A percentile compares a stretch with the other conserved stretches of the same genome.
These are phyloP conservation scores for Drosophila teissieri DNA, from an alignment of 1,140 invertebrate genomes.

Conservation along the genomic window DNA sequence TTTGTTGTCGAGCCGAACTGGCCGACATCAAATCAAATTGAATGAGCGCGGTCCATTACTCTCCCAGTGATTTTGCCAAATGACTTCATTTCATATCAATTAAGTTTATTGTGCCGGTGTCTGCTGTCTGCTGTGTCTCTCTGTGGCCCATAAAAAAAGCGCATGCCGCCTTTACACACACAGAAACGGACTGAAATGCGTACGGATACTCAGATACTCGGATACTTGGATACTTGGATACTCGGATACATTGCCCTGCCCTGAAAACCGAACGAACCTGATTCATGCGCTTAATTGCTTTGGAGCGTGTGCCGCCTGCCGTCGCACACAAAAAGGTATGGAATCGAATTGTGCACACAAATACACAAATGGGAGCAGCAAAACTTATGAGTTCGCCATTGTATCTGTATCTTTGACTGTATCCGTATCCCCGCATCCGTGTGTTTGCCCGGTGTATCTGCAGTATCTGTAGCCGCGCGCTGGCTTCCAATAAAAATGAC, in stretches of 20 bases:
- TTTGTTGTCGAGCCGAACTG: conserved; percentile 34
- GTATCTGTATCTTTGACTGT: conserved; percentile 20
- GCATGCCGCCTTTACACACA: conserved; percentile 33
- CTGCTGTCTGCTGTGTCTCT: not conserved
- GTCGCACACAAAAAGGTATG: conserved; percentile 64
- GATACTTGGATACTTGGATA: conserved; percentile 11
- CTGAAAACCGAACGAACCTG: conserved; percentile 77
- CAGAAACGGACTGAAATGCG: conserved; percentile 14
- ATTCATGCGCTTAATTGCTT: conserved; percentile 83
- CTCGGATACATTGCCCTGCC: conserved; percentile 58
- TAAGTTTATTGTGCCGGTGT: conserved; percentile 77
- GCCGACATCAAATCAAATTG: conserved; percentile 78
- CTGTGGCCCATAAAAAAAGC: conserved; percentile 44
- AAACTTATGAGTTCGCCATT: conserved; percentile 57
- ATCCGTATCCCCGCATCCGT: conserved; percentile 1
- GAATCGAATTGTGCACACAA: conserved; percentile 77
- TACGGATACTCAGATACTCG: conserved; percentile 15
- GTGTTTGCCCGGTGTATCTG: conserved; percentile 13
- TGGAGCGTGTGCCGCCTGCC: conserved; percentile 72
- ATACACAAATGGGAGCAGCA: conserved; percentile 70
- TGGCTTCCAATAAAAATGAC: conserved; percentile 72
- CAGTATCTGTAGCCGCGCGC: conserved; percentile 24
- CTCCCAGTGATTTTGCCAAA: conserved; percentile 83
- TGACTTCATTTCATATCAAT: conserved; percentile 84
- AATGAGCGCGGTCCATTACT: conserved; percentile 79